Conservation (phyloP, 2,797 vertebrate species). For the Fratercula arctica region DNA sequence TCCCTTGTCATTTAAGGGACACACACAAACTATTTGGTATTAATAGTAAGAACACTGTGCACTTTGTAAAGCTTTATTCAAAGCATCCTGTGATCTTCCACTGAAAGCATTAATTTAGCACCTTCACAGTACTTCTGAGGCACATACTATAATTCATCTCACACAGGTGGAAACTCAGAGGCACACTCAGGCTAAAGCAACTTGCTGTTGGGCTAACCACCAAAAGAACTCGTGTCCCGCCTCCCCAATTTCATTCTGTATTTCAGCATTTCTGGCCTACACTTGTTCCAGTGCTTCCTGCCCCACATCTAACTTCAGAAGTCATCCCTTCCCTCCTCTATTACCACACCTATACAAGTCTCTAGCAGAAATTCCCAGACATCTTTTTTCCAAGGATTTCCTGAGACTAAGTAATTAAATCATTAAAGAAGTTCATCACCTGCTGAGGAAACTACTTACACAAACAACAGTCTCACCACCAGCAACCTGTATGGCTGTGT, state of each 20-base stretch:
- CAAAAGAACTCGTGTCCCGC: background rate
- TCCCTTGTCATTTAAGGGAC: conserved; percentile 17
- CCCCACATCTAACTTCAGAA: background rate
- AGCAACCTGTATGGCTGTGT: background rate
- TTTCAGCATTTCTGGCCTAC: background rate
- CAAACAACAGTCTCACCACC: background rate
- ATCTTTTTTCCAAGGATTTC: background rate
- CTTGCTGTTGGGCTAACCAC: background rate
- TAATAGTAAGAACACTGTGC: conserved; percentile 61
- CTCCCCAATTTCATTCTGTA: background rate
- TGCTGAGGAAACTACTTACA: background rate
- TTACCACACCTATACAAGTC: background rate
- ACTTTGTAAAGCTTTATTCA: conserved; percentile 47
- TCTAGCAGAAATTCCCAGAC: background rate
- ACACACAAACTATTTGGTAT: conserved; percentile 37
- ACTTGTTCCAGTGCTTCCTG: background rate
- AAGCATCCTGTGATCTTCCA: conserved; percentile 48
- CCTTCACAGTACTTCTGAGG: conserved; percentile 4
- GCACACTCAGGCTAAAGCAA: background rate
- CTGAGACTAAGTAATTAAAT: conserved; percentile 19
- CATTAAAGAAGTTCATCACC: conserved; percentile 4
- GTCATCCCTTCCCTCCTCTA: background rate
- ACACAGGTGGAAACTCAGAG: background rate
- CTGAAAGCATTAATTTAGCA: conserved; percentile 39
- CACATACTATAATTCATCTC: background rate